Conservation (phyloP, 2,797 vertebrate genomes). For the Parotocinclus haroldoi region DNA sequence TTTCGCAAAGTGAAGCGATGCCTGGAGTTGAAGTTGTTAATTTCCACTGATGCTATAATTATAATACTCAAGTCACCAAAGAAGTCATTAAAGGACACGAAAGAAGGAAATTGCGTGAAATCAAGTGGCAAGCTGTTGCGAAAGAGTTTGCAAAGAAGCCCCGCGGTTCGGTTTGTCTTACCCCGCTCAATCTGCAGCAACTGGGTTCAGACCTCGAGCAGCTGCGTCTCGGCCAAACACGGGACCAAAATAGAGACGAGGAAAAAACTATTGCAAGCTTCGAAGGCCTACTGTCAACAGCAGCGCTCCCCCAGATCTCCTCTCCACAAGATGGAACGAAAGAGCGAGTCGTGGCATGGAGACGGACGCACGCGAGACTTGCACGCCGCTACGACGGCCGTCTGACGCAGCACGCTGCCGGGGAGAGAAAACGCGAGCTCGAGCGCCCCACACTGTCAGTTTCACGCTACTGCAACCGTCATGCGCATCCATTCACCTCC, state of each 20-base stretch:
- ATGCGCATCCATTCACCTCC: not conserved
- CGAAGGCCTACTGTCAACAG: conserved; percentile 55
- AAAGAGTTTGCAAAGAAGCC: conserved; percentile 49
- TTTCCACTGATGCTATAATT: too few species aligned
- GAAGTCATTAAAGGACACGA: not conserved
- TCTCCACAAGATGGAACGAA: conserved; percentile 76
- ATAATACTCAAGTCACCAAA: too few species aligned
- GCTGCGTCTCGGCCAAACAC: conserved; percentile 42
- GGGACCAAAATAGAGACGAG: conserved; percentile 31
- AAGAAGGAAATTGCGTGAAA: conserved; percentile 10
- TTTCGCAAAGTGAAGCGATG: too few species aligned
- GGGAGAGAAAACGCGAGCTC: conserved; percentile 10
- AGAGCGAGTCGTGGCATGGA: conserved; percentile 76
- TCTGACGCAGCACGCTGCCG: conserved; percentile 75
- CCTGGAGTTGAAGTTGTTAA: too few species aligned
- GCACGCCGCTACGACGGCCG: conserved; percentile 65
- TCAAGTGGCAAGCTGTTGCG: conserved; percentile 53
- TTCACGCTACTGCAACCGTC: conserved; percentile 48
- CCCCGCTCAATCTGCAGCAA: conserved; percentile 58
- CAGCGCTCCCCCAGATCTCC: conserved; percentile 47
- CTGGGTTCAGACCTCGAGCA: conserved; percentile 50
- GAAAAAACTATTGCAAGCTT: conserved; percentile 48
- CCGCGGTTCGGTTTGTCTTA: conserved; percentile 53
- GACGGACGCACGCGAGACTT: conserved; percentile 66
- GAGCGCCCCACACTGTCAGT: conserved; percentile 54